Base-by-base conservation (phyloP, 2,113 vertebrate genomes). In the Cyphomyrus plagiostoma region DNA sequence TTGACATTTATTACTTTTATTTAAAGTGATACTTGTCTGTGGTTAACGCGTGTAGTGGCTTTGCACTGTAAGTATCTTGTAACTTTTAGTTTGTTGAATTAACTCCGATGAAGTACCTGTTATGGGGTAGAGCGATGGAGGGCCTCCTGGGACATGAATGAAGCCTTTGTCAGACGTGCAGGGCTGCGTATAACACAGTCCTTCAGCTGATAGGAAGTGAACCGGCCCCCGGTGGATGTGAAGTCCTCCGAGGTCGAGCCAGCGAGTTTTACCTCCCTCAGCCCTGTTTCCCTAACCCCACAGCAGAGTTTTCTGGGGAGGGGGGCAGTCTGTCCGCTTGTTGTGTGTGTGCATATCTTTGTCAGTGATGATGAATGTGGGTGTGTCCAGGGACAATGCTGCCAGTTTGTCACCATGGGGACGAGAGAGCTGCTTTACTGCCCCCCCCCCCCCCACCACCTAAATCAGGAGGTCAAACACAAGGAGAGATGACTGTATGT, bases 341-440 rank as follows among this genome's bases (percentile, higher is more conserved):
- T 86, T 86, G 90, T 86, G 88, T 86, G 52, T 89, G 89, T 53
- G 62, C 62, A 30, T 70, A 48, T 88, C 80, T 89, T 89, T 92
- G 91, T 92, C 90, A 89, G 89, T 89, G 17, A 74, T 89, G 17
- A 84, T 87, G 83, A 88, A 89, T 87, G 89, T 83, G 87, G 89
- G 87, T 88, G 91, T 91, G 91, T 89, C 89, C 70, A 42, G 87
- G 88, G 87, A 88, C 83, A 89, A 90, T 90, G 88, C 91, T 89
- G 91, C 83, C 84, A 85, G 85, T 88, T 87, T 49, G 56, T 89
- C 82, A 48, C 84, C 85, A 90, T 89, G 90, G 87, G 87, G 87
- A 90, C 11, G 39, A n/a, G 49, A 39, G 86, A 80, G 50, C 48
- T 84, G 66, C 58, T 66, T 66, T 26, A 11, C n/a, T 26, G 13